Base-by-base conservation (phyloP, 2,797 vertebrate genomes). In the Fringilla coelebs region DNA sequence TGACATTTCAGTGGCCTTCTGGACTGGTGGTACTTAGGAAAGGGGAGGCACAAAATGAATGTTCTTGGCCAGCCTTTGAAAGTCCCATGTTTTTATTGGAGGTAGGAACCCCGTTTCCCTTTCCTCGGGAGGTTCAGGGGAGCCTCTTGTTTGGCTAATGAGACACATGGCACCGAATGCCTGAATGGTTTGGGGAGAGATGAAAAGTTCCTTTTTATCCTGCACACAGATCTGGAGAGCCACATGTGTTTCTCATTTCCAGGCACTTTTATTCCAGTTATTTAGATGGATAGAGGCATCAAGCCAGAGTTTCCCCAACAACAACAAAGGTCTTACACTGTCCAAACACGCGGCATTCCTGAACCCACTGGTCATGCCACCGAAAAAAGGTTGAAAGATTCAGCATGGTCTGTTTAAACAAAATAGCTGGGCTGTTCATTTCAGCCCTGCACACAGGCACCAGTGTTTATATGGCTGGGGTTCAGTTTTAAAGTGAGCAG, bases 191-290 rank as follows among this genome's bases (percentile, higher is more conserved):
- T 81, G 25, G 57, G 77, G 79, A 88, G 92, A 95, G 76, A 96
- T 92, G 86, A 97, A 97, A 94, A 96, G 78, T 93, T 96, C 94
- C 89, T 88, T 85, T 97, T 97, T 97, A 95, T 95, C 94, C 94
- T 94, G 68, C 81, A 51, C 86, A 91, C 68, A 82, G 96, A 93
- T 92, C 96, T 96, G 96, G 93, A 97, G 94, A 79, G n/a, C 41
- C 9, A 51, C 96, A 97, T 94, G 88, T 97, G 97, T 89, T 98
- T 97, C 95, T 96, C 89, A 97, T 98, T 97, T 97, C 93, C 96
- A 82, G 93, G 91, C 62, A 19, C 96, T 97, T 97, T 95, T 92
- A 85, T 94, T 82, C 90, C 93, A 94, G 95, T 97, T 96, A 93
- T 95, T 96, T 94, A 94, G 94, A 94, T 92, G 90, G 97, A 97